phyloP scores from a whole-genome alignment of 2,113 vertebrate genomes.

The Microcebus lehilahytsara region DNA sequence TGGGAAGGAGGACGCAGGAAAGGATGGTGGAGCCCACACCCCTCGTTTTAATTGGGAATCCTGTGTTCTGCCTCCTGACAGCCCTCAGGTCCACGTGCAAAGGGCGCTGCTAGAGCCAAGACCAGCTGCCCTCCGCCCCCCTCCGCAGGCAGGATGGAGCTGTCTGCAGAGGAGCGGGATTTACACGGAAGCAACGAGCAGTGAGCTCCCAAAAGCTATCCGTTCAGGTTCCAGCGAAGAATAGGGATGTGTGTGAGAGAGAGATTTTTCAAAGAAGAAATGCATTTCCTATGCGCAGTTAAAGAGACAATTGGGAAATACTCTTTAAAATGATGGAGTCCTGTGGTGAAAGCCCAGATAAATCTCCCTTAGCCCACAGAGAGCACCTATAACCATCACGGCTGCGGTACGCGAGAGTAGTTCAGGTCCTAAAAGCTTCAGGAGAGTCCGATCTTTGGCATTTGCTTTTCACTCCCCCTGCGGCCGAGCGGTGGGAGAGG shows the following conservation, averaged over 20 bases:
- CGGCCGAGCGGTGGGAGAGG: background rate
- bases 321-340: slow-evolving; percentile 58
- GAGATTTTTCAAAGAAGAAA: slow-evolving; percentile 59
- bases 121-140: no score
- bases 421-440: background rate
- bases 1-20: background rate
- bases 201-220: slow-evolving; percentile 40
- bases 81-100: background rate
- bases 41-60: background rate
- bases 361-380: slow-evolving; percentile 54
- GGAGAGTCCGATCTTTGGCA: background rate
- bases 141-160: background rate
- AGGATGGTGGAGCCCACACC: background rate
- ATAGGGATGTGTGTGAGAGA: slow-evolving; percentile 6
- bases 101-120: background rate
- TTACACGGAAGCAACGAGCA: background rate
- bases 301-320: slow-evolving; percentile 54
- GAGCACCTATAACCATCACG: background rate
- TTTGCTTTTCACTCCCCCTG: background rate
- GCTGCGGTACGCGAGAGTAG: background rate
- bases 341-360: slow-evolving; percentile 10
- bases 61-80: background rate
- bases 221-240: slow-evolving; percentile 3
- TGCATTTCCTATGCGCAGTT: slow-evolving; percentile 33
- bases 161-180: background rate